Evolutionary conservation across 2,113 vertebrate genomes (phyloP).

Genomic region (Eulemur rufifrons): DNA sequence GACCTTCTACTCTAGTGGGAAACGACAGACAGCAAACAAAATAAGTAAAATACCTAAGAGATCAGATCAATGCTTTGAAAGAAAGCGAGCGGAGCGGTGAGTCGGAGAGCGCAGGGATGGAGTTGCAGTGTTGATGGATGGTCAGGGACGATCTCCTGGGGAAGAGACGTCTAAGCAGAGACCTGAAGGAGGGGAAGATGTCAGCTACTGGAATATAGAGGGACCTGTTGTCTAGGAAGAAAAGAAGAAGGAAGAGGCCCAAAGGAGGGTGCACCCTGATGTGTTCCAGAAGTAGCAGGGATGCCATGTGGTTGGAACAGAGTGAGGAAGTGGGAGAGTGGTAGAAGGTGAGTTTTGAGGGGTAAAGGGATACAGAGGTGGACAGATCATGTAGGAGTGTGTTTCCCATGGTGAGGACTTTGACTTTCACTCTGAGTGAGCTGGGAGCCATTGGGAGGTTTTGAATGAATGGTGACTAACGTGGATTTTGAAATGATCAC

Average conservation of each 20-base stretch:
- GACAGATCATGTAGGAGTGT: fast-evolving
- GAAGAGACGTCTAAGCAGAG: background rate
- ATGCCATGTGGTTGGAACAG: background rate
- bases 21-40: background rate
- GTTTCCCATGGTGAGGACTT: background rate
- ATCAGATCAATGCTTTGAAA: background rate
- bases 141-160: background rate
- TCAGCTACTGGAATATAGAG: background rate
- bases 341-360: background rate
- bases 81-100: background rate
- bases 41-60: background rate
- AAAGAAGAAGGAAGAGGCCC: background rate
- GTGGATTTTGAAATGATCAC: background rate
- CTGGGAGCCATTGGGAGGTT: background rate
- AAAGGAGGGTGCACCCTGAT: background rate
- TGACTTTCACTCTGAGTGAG: background rate
- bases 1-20: background rate
- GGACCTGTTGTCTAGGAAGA: background rate
- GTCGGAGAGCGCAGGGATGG: background rate
- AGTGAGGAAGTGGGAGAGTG: background rate
- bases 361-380: background rate
- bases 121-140: background rate
- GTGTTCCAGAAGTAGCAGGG: background rate
- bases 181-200: background rate
- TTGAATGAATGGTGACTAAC: background rate